Percentiles rank a stretch among this genome's conserved stretches.
These are phyloP conservation scores for Spilogale gracilis DNA, from an alignment of 2,113 vertebrate genomes.

Conservation along the genomic window DNA sequence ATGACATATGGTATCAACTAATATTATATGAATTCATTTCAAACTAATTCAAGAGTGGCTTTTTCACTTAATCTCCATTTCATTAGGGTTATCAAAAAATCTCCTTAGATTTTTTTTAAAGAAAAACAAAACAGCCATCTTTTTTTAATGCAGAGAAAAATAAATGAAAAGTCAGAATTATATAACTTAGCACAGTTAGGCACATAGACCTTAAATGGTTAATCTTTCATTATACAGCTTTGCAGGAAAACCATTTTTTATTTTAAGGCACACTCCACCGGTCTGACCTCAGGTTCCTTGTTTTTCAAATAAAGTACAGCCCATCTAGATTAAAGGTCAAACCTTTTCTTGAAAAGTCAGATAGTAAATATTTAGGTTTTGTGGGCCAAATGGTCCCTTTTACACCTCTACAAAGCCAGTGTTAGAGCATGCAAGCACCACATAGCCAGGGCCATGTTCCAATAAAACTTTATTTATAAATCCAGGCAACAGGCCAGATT, in stretches of 20 bases:
- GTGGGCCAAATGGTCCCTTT: not conserved
- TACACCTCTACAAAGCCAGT: not conserved
- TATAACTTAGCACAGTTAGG: not conserved
- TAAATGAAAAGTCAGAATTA: not conserved
- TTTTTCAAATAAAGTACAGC: slow-evolving; percentile 19
- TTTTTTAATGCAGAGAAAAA: not conserved
- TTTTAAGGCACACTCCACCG: not conserved
- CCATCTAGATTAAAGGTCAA: not conserved
- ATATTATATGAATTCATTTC: not conserved
- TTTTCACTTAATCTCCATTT: slow-evolving; percentile 8
- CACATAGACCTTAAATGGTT: not conserved
- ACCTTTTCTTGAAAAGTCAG: not conserved
- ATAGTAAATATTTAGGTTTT: not conserved
- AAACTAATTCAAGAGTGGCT: not conserved
- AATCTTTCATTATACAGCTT: not conserved
- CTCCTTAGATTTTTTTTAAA: slow-evolving; percentile 21
- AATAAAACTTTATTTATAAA: slow-evolving; percentile 66
- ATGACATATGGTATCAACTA: slow-evolving; percentile 37
- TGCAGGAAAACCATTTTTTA: slow-evolving; percentile 3
- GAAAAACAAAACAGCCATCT: slow-evolving; percentile 11
- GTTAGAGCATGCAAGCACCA: not conserved
- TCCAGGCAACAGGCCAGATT: not conserved
- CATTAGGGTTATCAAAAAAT: slow-evolving; percentile 37
- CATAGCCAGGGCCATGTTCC: not conserved
- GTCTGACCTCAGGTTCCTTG: slow-evolving; percentile 36